A percentile compares a stretch with the other conserved stretches of the same genome.
Conservation (phyloP, 2,113 vertebrate genomes). For the Rhinolophus sinicus region DNA sequence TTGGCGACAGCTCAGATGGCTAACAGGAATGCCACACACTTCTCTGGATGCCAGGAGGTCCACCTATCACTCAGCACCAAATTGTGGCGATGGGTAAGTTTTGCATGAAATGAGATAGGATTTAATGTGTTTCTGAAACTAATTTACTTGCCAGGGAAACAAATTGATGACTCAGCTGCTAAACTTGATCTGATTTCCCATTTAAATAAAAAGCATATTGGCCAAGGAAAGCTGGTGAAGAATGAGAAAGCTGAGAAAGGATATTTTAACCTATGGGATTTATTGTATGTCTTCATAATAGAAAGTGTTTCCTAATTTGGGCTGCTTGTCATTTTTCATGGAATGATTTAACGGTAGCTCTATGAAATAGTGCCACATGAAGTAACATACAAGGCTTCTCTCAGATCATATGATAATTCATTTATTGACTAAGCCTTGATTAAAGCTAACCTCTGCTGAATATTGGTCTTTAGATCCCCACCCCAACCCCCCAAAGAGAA, state of each 20-base stretch:
- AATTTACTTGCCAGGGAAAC: conserved; percentile 46
- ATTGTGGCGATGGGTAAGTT: not conserved
- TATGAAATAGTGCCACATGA: not conserved
- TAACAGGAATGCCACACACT: conserved; percentile 45
- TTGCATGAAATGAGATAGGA: conserved; percentile 61
- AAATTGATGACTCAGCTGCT: conserved; percentile 21
- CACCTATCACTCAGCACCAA: conserved; percentile 56
- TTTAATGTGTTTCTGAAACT: conserved; percentile 43
- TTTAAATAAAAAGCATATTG: not conserved
- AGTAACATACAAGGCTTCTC: not conserved
- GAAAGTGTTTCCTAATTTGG: not conserved
- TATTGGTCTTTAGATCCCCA: not conserved
- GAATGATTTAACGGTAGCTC: not conserved
- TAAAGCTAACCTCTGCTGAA: not conserved
- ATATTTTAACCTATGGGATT: not conserved
- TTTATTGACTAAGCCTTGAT: not conserved
- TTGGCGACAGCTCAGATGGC: conserved; percentile 54
- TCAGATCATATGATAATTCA: not conserved
- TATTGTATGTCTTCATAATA: not conserved
- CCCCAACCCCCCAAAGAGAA: not conserved
- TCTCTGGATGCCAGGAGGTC: not conserved
- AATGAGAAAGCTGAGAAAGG: not conserved
- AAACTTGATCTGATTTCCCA: not conserved
- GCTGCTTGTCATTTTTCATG: not conserved
- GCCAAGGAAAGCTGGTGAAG: not conserved